Conservation (phyloP, 2,888 invertebrate species). For the Tetheella fluctuosa region DNA sequence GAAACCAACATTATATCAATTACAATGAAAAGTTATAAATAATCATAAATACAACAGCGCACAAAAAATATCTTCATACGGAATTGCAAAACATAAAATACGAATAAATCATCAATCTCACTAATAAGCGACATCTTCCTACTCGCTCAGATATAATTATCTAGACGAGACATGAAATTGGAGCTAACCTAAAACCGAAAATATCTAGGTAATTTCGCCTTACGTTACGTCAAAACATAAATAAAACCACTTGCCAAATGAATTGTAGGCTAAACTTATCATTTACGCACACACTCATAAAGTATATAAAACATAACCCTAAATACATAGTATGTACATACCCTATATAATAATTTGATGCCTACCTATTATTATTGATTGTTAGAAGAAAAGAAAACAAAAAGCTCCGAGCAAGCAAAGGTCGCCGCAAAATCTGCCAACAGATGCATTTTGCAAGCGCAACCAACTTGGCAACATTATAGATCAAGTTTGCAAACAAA, state of each 20-base stretch:
- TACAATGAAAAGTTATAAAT: neutral
- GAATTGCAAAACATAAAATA: neutral
- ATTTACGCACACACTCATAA: slow-evolving; percentile 38
- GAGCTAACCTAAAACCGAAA: slow-evolving; percentile 31
- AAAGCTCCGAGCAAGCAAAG: slow-evolving; percentile 47
- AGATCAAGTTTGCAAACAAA: slow-evolving; percentile 59
- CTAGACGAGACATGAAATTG: neutral
- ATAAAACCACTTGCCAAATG: neutral
- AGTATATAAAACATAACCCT: slow-evolving; percentile 34
- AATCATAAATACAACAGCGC: neutral
- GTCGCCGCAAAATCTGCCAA: slow-evolving; percentile 54
- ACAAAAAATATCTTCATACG: neutral
- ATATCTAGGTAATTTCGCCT: slow-evolving; percentile 14
- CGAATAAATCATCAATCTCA: neutral
- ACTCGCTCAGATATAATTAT: neutral
- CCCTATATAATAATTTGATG: slow-evolving; percentile 40
- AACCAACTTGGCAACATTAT: slow-evolving; percentile 56
- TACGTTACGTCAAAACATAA: neutral
- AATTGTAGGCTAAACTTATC: neutral
- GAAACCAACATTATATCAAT: too few relatives aligned
- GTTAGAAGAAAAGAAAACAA: slow-evolving; percentile 41
- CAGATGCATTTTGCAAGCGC: slow-evolving; percentile 52
- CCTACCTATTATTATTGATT: slow-evolving; percentile 59
- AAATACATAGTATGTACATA: slow-evolving; percentile 40
- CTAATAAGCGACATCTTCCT: neutral